A percentile compares a stretch with the other conserved stretches of the same genome.
Evolutionary conservation across 2,888 invertebrate species (phyloP).

Genomic region (Esperia sulphurella): DNA sequence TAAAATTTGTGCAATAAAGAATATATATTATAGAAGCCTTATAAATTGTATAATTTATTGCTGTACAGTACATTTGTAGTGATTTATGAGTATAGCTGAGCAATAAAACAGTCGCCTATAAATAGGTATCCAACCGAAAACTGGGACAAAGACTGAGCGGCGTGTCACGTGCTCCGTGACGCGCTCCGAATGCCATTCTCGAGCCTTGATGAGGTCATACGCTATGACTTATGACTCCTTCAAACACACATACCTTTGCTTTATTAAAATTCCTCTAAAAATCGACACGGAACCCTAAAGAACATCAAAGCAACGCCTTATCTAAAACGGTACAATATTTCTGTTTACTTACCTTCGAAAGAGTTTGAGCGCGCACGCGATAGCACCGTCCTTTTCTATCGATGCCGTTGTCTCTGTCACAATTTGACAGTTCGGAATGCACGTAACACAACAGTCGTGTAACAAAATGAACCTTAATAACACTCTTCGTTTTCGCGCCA

Average conservation of each 20-base stretch:
- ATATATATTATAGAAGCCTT: not conserved
- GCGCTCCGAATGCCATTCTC: conserved; percentile 50
- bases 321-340: conserved; percentile 18
- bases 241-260: conserved; percentile 25
- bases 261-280: conserved; percentile 39
- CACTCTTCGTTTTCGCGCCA: conserved; percentile 8
- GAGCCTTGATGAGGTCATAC: conserved; percentile 41
- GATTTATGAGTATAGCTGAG: conserved; percentile 5
- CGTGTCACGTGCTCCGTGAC: conserved; percentile 49
- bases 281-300: not conserved
- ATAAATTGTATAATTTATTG: not conserved
- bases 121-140: conserved; percentile 24
- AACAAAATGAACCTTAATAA: not conserved
- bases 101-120: conserved; percentile 3
- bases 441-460: conserved; percentile 32
- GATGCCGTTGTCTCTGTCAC: conserved; percentile 48
- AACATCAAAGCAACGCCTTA: conserved; percentile 13
- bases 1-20: no score
- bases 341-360: conserved; percentile 44
- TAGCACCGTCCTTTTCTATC: conserved; percentile 32
- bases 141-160: conserved; percentile 32
- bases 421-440: conserved; percentile 62
- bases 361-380: conserved; percentile 24
- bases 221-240: conserved; percentile 32
- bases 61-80: not conserved